Percentiles rank a stretch among this genome's conserved stretches.
phyloP scores from a whole-genome alignment of 1,140 invertebrate genomes.

The Tetraneura akinire region DNA sequence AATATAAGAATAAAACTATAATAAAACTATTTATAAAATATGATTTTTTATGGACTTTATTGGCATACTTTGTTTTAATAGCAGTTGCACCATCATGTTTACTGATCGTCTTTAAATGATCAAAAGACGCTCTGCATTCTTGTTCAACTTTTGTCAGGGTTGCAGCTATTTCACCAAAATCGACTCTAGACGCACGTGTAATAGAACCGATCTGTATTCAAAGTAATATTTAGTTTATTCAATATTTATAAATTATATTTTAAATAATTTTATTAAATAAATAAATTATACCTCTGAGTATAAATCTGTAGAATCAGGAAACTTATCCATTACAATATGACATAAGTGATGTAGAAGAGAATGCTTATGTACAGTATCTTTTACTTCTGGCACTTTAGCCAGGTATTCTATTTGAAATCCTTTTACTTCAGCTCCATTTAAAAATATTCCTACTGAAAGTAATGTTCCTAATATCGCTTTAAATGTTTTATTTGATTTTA shows the following conservation, averaged over 20 bases:
- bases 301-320: slow-evolving; percentile 90
- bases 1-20: too few species aligned
- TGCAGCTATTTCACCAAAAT: slow-evolving; percentile 83
- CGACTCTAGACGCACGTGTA: slow-evolving; percentile 88
- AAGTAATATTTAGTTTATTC: background rate
- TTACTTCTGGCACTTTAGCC: slow-evolving; percentile 97
- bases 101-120: slow-evolving; percentile 91
- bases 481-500: slow-evolving; percentile 92
- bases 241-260: background rate
- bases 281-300: slow-evolving; percentile 83
- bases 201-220: slow-evolving; percentile 77
- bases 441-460: slow-evolving; percentile 93
- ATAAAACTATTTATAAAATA: background rate
- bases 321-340: slow-evolving; percentile 96
- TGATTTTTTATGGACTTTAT: background rate
- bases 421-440: slow-evolving; percentile 92
- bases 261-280: background rate
- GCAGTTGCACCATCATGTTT: slow-evolving; percentile 92
- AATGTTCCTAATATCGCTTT: slow-evolving; percentile 90
- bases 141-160: slow-evolving; percentile 87
- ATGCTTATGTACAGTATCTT: slow-evolving; percentile 98
- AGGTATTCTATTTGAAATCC: slow-evolving; percentile 98
- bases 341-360: slow-evolving; percentile 96
- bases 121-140: slow-evolving; percentile 97
- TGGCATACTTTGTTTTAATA: slow-evolving; percentile 78